These are phyloP conservation scores for Cantharis lateralis DNA, from an alignment of 2,888 invertebrate species.

Conservation along the genomic window DNA sequence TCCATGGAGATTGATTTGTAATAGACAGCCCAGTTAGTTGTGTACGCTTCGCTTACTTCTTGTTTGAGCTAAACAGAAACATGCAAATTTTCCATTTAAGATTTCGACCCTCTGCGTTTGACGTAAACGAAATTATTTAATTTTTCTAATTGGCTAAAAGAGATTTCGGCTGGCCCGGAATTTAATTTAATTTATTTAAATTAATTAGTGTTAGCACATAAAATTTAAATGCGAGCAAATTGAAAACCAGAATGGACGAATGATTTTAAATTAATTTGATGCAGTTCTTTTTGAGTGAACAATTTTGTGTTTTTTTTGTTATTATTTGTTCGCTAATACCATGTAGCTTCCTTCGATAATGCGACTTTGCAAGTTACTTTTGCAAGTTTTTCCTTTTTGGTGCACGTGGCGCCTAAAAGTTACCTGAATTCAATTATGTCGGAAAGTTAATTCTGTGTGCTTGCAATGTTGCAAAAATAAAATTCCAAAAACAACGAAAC, in stretches of 20 bases:
- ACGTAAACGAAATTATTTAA: neutral
- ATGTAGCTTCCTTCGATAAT: neutral
- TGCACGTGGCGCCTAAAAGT: neutral
- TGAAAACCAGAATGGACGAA: neutral
- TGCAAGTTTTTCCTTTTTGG: no score
- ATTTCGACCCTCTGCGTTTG: neutral
- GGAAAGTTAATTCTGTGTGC: neutral
- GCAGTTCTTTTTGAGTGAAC: no score
- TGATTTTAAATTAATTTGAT: neutral
- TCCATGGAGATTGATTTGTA: neutral
- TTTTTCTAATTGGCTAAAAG: neutral
- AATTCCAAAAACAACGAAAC: neutral
- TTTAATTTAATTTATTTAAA: neutral
- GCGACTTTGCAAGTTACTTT: no score
- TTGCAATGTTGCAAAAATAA: neutral
- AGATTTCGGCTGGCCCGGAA: neutral
- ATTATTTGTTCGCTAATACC: neutral
- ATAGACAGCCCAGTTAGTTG: neutral
- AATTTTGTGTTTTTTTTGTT: neutral
- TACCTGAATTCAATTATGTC: neutral
- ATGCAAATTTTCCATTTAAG: neutral
- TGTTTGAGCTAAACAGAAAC: neutral
- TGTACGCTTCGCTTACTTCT: neutral
- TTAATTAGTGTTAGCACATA: neutral
- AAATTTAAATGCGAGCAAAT: neutral